These are phyloP conservation scores for Chamaetylas fuelleborni DNA, from an alignment of 2,113 vertebrate species.

Conservation along the genomic window DNA sequence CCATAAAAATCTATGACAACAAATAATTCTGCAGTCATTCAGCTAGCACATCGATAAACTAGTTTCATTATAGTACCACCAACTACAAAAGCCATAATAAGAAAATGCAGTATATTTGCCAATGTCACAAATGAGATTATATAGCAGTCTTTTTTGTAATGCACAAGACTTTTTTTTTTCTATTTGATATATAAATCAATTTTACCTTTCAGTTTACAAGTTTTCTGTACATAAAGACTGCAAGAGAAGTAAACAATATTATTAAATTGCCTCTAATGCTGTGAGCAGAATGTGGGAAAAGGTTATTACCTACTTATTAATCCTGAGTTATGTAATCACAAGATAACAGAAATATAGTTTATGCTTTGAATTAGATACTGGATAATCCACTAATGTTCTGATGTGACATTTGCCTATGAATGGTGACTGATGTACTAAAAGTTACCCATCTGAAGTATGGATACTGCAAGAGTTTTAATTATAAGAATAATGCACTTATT, in stretches of 20 bases:
- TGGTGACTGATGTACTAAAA: neutral
- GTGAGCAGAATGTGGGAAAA: neutral
- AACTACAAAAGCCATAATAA: constrained; percentile 43
- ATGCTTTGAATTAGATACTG: neutral
- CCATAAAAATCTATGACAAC: constrained; percentile 49
- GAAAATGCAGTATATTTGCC: constrained; percentile 26
- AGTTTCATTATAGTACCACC: constrained; percentile 46
- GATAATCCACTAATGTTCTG: neutral
- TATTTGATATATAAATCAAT: neutral
- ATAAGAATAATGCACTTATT: neutral
- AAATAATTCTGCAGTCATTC: constrained; percentile 28
- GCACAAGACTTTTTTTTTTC: neutral
- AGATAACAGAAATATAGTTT: neutral
- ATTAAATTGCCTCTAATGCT: neutral
- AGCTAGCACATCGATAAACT: constrained; percentile 22
- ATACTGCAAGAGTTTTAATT: neutral
- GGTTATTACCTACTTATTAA: neutral
- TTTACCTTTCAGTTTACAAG: constrained; percentile 26
- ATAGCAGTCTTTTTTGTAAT: neutral
- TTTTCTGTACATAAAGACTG: constrained; percentile 26
- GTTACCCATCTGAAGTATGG: neutral
- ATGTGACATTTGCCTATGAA: neutral
- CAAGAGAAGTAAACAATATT: neutral
- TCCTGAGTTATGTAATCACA: neutral
- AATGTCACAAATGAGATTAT: constrained; percentile 42